Evolutionary conservation across 2,888 invertebrate species (phyloP).

Genomic region (Drosophila picticornis): DNA sequence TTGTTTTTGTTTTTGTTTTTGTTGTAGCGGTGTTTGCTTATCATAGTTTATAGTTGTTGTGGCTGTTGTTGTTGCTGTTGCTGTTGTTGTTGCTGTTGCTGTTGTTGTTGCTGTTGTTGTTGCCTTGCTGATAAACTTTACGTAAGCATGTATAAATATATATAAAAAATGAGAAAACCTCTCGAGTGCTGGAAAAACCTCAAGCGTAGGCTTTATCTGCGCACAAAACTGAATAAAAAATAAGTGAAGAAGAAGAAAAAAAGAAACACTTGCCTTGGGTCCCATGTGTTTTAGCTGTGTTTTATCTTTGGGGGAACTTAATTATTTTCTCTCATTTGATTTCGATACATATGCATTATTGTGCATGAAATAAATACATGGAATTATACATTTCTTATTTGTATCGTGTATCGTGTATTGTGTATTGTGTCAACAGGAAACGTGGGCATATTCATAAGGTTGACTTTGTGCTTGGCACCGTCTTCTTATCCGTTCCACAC

Average conservation of each 20-base stretch:
- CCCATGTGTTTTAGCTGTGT: conserved; percentile 31
- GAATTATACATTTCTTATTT: conserved; percentile 7
- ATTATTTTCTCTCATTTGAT: conserved; percentile 61
- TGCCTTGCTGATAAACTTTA: conserved; percentile 63
- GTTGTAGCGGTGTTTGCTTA: conserved; percentile 71
- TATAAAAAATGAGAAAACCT: conserved; percentile 38
- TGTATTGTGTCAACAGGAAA: conserved; percentile 76
- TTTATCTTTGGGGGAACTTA: conserved; percentile 45
- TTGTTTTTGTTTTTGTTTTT: conserved; percentile 50
- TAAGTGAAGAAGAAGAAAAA: neutral
- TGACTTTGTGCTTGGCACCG: conserved; percentile 56
- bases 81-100: conserved; percentile 44
- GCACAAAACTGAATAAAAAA: conserved; percentile 20
- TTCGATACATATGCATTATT: conserved; percentile 23
- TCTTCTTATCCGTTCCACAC: conserved; percentile 44
- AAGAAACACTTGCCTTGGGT: conserved; percentile 8
- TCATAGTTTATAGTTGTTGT: conserved; percentile 70
- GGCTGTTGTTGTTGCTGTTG: conserved; percentile 41
- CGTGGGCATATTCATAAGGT: conserved; percentile 65
- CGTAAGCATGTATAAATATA: conserved; percentile 43
- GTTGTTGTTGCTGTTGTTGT: conserved; percentile 46
- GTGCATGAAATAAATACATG: conserved; percentile 1
- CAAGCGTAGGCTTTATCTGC: conserved; percentile 43
- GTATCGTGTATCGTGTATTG: conserved; percentile 49
- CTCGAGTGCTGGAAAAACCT: conserved; percentile 49